Evolutionary conservation across 2,113 vertebrate species (phyloP), one percentile per base, ranked within the genome.

Genomic region (Peromyscus maniculatus): DNA sequence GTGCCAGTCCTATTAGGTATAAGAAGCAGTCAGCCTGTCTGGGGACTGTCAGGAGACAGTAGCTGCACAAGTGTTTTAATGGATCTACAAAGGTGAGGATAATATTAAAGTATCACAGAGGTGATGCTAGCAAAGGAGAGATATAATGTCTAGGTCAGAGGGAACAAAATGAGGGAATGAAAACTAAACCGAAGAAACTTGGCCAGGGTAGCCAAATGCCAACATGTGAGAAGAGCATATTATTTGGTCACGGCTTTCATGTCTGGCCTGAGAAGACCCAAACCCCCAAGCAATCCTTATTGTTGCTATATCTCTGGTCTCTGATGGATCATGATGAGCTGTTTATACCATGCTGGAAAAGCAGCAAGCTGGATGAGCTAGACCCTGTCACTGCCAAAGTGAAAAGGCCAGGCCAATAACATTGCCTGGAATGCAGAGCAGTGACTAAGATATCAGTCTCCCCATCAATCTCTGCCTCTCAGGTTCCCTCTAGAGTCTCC

Each of bases 271-370:
- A 80, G 62, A 87, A 39, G 49, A 93, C 26, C 31, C 77, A 43
- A 83, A 7, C 5, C 62, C 46, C n/a, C 24, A 43, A 24, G 17
- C 46, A 83, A 10, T 12, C 46, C 16, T 31, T 19, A 52, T 12
- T 66, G 55, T 49, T 59, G 21, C 55, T 49, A 46, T 28, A 39
- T 46, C 39, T 46, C 39, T 26, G 5, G 15, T 74, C 78, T 87
- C 84, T 36, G 46, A 52, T 21, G 59, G 22, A 11, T n/a, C 8
- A 0, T 74, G 11, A 8, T 2, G 22, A 12, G 33, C 78, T 31
- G 52, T 9, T 67, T 79, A 75, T 93, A 33, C 28, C 31, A 39
- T 22, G 22, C n/a, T 96, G 89, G 55, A 87, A 46, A 95, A 89
- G 88, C 74, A 77, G n/a, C 21, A 78, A 43, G 88, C 72, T 78